A percentile compares a stretch with the other conserved stretches of the same genome.
phyloP scores from a whole-genome alignment of 2,113 vertebrate genomes.

The Accipiter cooperii region DNA sequence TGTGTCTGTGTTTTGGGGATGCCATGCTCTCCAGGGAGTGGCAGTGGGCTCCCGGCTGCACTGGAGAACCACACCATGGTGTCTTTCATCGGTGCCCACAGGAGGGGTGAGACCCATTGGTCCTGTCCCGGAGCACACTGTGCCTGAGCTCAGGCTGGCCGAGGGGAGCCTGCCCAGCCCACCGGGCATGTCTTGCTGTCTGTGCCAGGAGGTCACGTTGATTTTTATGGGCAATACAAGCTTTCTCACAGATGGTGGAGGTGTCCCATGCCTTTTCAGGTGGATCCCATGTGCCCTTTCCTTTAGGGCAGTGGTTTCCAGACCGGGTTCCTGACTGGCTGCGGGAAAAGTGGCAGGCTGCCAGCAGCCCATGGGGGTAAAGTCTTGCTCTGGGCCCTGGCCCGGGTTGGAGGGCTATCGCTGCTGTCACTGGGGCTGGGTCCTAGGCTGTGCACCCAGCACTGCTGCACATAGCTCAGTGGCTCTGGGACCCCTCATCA shows the following conservation, averaged over 20 bases:
- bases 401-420: fast-evolving
- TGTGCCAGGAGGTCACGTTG: neutral
- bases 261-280: neutral
- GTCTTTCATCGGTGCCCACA: fast-evolving
- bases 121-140: fast-evolving
- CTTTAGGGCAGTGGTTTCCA: neutral
- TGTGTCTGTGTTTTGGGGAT: fast-evolving
- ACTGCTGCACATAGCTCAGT: fast-evolving
- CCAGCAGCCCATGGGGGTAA: neutral
- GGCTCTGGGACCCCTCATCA: neutral
- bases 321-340: fast-evolving
- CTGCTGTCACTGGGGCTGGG: neutral
- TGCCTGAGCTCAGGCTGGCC: neutral
- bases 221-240: neutral
- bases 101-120: fast-evolving
- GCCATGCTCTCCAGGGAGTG: fast-evolving
- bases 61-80: neutral
- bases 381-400: neutral
- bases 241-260: neutral
- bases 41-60: neutral
- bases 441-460: neutral
- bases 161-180: neutral
- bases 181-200: neutral
- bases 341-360: neutral
- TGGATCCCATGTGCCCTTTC: neutral